A percentile compares a stretch with the other conserved stretches of the same genome.
phyloP scores from a whole-genome alignment of 2,888 invertebrate species.

The Suillia variegata region DNA sequence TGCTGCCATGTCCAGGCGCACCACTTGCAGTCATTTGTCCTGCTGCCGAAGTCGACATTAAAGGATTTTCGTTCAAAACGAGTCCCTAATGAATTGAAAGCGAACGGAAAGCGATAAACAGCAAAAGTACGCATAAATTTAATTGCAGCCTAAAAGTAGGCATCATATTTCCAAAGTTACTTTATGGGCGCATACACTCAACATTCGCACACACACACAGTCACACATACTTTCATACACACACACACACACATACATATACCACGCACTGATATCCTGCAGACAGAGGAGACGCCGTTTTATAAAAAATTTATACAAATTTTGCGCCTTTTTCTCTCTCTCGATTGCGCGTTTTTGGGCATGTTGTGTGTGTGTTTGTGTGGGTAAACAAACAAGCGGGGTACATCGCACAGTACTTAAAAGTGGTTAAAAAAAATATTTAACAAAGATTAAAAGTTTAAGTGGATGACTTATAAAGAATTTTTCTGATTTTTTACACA shows the following conservation, averaged over 20 bases:
- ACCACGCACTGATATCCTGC: background rate
- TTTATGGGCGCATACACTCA: too few relatives aligned
- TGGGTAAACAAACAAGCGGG: too few relatives aligned
- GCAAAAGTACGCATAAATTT: constrained; percentile 6
- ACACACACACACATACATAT: background rate
- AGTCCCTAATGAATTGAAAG: constrained; percentile 35
- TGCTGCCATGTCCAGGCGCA: too few relatives aligned
- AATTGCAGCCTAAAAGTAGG: background rate
- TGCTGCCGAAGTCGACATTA: background rate
- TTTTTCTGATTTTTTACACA: too few relatives aligned
- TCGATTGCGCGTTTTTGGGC: constrained; percentile 1
- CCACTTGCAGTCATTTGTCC: too few relatives aligned
- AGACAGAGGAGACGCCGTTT: background rate
- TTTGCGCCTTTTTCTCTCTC: constrained; percentile 5
- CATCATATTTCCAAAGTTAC: too few relatives aligned
- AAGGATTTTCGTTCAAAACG: constrained; percentile 23
- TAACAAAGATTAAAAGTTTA: too few relatives aligned
- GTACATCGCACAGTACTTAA: too few relatives aligned
- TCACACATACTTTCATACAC: background rate
- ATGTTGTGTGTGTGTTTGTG: too few relatives aligned
- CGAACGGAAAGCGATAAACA: constrained; percentile 8
- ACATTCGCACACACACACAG: too few relatives aligned
- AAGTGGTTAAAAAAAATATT: too few relatives aligned
- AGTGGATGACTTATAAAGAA: too few relatives aligned
- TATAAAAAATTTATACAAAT: constrained; percentile 19